Percentiles rank a stretch among this genome's conserved stretches.
Conservation (phyloP, 1,140 invertebrate genomes). For the Neodiprion pinetum region DNA sequence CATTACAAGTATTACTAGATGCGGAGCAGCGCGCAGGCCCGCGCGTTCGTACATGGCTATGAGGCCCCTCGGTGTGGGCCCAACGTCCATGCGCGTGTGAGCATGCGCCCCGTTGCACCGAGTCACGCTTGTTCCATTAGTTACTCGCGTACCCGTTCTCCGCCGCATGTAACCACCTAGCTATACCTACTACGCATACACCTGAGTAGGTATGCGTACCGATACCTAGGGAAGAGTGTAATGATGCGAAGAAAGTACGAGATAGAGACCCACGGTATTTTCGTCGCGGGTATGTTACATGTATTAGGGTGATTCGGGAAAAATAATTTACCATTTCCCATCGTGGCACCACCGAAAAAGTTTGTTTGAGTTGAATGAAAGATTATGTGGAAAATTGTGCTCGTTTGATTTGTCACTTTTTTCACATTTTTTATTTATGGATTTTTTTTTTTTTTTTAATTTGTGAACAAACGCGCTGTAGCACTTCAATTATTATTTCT, state of each 20-base stretch:
- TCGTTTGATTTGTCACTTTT: no score
- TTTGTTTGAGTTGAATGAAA: background rate
- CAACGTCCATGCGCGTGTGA: background rate
- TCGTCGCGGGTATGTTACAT: no score
- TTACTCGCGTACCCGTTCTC: slow-evolving; percentile 28
- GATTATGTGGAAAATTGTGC: background rate
- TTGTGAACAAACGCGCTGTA: no score
- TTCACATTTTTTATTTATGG: no score
- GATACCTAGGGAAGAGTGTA: background rate
- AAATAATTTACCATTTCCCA: background rate
- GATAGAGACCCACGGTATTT: no score
- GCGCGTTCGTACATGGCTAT: background rate
- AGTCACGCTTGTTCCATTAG: slow-evolving; percentile 41
- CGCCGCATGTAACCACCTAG: background rate
- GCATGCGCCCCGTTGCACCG: slow-evolving; percentile 28
- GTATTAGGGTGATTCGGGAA: no score
- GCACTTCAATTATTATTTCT: no score
- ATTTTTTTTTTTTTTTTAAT: no score
- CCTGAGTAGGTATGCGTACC: background rate
- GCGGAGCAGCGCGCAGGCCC: slow-evolving; percentile 8
- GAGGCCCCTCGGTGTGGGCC: background rate
- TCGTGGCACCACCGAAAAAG: background rate
- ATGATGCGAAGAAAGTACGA: background rate
- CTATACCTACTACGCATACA: background rate
- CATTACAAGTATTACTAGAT: slow-evolving; percentile 33